A percentile compares a stretch with the other conserved stretches of the same genome.
These are phyloP conservation scores for Cephus nigrinus DNA, from an alignment of 2,888 invertebrate genomes.

Conservation along the genomic window DNA sequence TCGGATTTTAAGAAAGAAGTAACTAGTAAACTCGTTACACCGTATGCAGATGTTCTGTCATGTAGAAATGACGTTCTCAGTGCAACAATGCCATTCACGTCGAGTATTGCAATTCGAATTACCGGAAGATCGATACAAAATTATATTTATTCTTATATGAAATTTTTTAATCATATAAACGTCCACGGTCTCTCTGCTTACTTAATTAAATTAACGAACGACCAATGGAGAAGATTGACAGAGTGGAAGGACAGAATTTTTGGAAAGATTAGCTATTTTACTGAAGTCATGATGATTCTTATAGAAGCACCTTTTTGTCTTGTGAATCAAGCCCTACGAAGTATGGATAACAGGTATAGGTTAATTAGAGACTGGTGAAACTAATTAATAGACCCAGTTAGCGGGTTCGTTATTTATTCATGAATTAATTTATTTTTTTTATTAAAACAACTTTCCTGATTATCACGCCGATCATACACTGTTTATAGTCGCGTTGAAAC, in stretches of 20 bases:
- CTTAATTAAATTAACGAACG: not conserved
- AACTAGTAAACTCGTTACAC: not conserved
- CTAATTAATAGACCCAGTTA: not conserved
- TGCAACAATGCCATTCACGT: conserved; percentile 44
- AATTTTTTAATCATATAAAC: conserved; percentile 13
- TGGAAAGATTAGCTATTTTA: not conserved
- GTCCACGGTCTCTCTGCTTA: not conserved
- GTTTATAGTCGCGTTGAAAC: not conserved
- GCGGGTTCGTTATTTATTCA: not conserved
- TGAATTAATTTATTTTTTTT: not conserved
- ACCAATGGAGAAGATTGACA: conserved; percentile 4
- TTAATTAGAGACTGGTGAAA: not conserved
- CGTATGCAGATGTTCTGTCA: not conserved
- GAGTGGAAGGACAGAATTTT: conserved; percentile 6
- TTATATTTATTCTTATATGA: conserved; percentile 15
- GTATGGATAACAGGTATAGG: conserved; percentile 59
- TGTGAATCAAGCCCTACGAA: conserved; percentile 47
- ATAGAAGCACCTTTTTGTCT: conserved; percentile 39
- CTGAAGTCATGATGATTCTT: not conserved
- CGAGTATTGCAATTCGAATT: conserved; percentile 11
- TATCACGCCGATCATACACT: not conserved
- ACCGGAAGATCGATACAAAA: conserved; percentile 9
- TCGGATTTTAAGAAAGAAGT: not conserved
- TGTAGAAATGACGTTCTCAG: conserved; percentile 27
- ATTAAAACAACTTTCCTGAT: not conserved